Percentiles rank a stretch among this genome's conserved stretches.
phyloP scores from a whole-genome alignment of 2,888 invertebrate genomes.

The Acrocyrtus sp. region DNA sequence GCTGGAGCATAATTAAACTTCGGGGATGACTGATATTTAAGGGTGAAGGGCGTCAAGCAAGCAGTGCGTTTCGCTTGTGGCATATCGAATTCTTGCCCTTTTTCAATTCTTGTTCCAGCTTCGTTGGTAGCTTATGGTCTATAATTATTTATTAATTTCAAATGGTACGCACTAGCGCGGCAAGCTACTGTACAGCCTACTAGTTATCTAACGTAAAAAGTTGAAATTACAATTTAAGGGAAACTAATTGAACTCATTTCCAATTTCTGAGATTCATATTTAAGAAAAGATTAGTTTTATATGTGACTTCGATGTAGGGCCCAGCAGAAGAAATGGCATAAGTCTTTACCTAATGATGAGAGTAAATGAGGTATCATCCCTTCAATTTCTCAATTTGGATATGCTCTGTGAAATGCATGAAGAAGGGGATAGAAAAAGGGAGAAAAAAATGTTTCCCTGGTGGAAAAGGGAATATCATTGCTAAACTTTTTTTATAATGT shows the following conservation, averaged over 20 bases:
- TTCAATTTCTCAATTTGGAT: constrained; percentile 51
- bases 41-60: background rate
- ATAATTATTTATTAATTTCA: no score
- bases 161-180: background rate
- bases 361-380: constrained; percentile 47
- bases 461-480: constrained; percentile 5
- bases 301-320: no score
- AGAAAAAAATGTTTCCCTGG: no score
- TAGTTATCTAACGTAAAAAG: no score
- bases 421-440: constrained; percentile 12
- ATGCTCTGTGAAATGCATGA: constrained; percentile 24
- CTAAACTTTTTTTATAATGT: no score
- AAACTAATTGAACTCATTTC: background rate
- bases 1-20: no score
- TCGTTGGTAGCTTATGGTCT: no score
- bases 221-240: background rate
- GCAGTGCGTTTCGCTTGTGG: constrained; percentile 31
- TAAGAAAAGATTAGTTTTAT: no score
- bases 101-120: constrained; percentile 14
- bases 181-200: constrained; percentile 13
- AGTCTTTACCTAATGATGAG: background rate
- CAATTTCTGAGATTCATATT: no score
- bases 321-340: no score
- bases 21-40: background rate
- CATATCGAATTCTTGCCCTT: constrained; percentile 16